A percentile compares a stretch with the other conserved stretches of the same genome.
Evolutionary conservation across 2,888 invertebrate species (phyloP).

Genomic region (Drosophila paranaensis): DNA sequence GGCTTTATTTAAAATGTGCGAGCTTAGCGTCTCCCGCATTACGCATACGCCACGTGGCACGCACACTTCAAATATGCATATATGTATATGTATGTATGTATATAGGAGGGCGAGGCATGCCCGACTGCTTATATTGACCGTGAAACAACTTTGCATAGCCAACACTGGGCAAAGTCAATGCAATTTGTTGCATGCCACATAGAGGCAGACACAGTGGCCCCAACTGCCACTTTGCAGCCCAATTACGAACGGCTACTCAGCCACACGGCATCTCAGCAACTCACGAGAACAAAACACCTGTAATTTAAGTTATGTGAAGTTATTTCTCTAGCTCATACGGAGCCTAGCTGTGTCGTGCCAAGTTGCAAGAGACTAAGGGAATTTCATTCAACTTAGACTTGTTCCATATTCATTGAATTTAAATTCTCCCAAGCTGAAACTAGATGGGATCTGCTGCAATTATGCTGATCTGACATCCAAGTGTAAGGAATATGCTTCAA

Average conservation of each 20-base stretch:
- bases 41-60: constrained; percentile 62
- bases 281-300: neutral
- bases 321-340: neutral
- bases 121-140: constrained; percentile 58
- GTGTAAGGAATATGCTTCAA: too few species aligned
- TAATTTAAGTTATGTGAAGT: neutral
- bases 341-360: too few species aligned
- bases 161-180: constrained; percentile 24
- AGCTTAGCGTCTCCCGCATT: constrained; percentile 22
- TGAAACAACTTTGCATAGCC: constrained; percentile 35
- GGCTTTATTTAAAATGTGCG: constrained; percentile 53
- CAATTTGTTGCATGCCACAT: constrained; percentile 68
- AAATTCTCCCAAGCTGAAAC: too few species aligned
- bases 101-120: constrained; percentile 26
- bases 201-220: constrained; percentile 57
- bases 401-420: too few species aligned
- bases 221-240: constrained; percentile 17
- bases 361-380: too few species aligned
- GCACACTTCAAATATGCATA: constrained; percentile 59
- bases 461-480: too few species aligned
- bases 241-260: neutral
- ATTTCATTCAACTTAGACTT: too few species aligned
- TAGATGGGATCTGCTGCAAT: too few species aligned
- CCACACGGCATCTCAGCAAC: neutral
- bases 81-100: too few species aligned